Percentiles rank a stretch among this genome's conserved stretches.
phyloP scores from a whole-genome alignment of 2,888 invertebrate species.

The Cheiracanthium punctorium region DNA sequence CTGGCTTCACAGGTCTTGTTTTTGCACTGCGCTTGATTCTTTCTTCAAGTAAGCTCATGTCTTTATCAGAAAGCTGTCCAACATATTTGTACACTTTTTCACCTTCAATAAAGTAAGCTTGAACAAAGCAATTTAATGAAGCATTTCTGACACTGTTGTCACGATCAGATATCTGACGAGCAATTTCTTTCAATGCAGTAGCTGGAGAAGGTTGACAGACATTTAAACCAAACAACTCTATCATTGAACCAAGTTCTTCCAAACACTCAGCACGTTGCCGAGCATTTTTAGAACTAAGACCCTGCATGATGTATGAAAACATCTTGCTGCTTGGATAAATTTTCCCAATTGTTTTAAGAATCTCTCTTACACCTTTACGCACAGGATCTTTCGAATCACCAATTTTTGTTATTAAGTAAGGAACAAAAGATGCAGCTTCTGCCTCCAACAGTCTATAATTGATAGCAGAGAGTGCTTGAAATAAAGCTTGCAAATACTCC shows the following conservation, averaged over 20 bases:
- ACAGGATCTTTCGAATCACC: conserved; percentile 98
- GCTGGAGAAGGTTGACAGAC: conserved; percentile 89
- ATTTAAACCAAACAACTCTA: conserved; percentile 88
- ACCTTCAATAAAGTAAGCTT: conserved; percentile 91
- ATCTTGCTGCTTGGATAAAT: conserved; percentile 93
- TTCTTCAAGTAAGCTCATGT: conserved; percentile 94
- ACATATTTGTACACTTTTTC: conserved; percentile 93
- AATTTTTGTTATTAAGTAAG: conserved; percentile 88
- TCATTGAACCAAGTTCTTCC: conserved; percentile 90
- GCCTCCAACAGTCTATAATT: conserved; percentile 91
- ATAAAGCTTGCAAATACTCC: conserved; percentile 90
- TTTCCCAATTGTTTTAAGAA: conserved; percentile 88
- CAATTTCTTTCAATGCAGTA: conserved; percentile 90
- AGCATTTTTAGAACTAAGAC: conserved; percentile 96
- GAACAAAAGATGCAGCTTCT: conserved; percentile 94
- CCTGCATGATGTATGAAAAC: conserved; percentile 94
- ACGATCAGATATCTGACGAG: conserved; percentile 94
- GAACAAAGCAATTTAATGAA: conserved; percentile 93
- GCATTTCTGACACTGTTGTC: conserved; percentile 97
- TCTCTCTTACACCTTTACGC: conserved; percentile 88
- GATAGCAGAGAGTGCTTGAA: conserved; percentile 85
- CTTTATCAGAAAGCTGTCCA: conserved; percentile 95
- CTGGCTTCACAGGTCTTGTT: conserved; percentile 61
- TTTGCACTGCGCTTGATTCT: conserved; percentile 93
- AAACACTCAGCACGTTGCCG: conserved; percentile 96